Percentiles rank a stretch among this genome's conserved stretches.
These are phyloP conservation scores for Enteromius unitaeniatus DNA, from an alignment of 2,797 vertebrate genomes.

Conservation along the genomic window DNA sequence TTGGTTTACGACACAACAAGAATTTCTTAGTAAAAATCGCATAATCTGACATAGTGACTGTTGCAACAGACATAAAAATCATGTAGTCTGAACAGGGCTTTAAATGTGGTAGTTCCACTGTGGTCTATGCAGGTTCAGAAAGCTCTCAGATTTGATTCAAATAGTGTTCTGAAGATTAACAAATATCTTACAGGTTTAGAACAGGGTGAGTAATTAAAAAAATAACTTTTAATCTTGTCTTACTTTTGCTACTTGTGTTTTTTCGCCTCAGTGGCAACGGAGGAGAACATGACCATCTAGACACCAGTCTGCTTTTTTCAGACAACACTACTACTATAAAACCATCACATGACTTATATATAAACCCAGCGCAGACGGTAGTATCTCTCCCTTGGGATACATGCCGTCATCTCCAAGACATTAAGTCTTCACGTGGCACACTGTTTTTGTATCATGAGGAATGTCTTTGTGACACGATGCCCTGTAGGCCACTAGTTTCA, in stretches of 20 bases:
- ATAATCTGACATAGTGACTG: no score
- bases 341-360: constrained; percentile 14
- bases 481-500: constrained; percentile 33
- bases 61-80: no score
- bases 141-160: background rate
- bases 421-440: constrained; percentile 3
- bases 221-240: background rate
- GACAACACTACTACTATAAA: constrained; percentile 13
- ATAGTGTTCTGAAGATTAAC: background rate
- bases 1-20: no score
- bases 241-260: background rate
- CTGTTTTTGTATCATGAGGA: constrained; percentile 7
- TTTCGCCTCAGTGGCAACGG: background rate
- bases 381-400: constrained; percentile 19
- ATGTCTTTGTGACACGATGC: background rate
- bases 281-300: background rate
- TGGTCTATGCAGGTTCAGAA: background rate
- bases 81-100: no score
- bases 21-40: no score
- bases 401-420: background rate
- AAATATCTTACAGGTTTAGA: background rate
- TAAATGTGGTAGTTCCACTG: background rate
- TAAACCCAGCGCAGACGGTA: background rate
- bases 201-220: background rate
- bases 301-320: background rate